These are phyloP conservation scores for Ladona fulva DNA, from an alignment of 1,140 invertebrate species.

Conservation along the genomic window DNA sequence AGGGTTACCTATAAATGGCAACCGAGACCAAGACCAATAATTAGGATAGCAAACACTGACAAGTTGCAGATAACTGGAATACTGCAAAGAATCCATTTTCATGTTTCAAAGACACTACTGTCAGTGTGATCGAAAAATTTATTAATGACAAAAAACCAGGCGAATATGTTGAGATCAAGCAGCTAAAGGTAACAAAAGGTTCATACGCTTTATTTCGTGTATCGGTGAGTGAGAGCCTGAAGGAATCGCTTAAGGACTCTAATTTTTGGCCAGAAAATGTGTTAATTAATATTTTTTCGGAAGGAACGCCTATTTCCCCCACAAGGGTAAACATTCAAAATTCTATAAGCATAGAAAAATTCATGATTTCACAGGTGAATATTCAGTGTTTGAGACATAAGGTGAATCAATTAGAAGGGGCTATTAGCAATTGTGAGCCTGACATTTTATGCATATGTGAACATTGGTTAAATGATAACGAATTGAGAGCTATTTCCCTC, in stretches of 20 bases:
- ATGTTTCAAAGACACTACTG: neutral
- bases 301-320: neutral
- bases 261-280: neutral
- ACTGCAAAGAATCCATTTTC: neutral
- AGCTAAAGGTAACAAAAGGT: neutral
- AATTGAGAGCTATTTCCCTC: neutral
- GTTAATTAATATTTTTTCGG: neutral
- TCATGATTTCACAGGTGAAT: neutral
- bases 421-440: too few relatives aligned
- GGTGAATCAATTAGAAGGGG: too few relatives aligned
- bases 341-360: neutral
- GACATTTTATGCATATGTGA: too few relatives aligned
- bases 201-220: neutral
- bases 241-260: neutral
- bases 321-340: neutral
- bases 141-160: neutral
- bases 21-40: neutral
- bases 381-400: too few relatives aligned
- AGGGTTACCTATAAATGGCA: neutral
- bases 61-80: neutral
- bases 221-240: neutral
- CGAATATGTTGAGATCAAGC: neutral
- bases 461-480: neutral
- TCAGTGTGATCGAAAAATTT: neutral
- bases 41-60: neutral